Conservation (phyloP, 2,113 vertebrate species). For the Hypanus sabinus region DNA sequence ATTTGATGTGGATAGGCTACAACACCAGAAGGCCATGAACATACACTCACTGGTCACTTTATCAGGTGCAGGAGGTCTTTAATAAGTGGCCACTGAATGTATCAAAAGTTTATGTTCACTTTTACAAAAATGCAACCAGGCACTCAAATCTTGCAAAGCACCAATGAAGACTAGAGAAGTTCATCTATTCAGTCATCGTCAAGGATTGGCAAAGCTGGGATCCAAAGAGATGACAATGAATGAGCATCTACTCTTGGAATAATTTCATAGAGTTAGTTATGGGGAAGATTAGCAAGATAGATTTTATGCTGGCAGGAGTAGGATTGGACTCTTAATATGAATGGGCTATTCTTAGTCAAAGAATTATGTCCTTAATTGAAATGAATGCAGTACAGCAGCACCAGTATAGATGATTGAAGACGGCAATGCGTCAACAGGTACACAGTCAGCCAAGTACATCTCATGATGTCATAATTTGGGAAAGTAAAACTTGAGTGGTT, state of each 20-base stretch:
- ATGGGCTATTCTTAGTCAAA: neutral
- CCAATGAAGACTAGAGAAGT: too few species aligned
- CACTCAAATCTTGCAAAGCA: too few species aligned
- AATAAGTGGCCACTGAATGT: too few species aligned
- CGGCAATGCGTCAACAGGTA: neutral
- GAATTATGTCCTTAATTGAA: neutral
- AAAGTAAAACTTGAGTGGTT: neutral
- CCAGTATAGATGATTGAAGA: neutral
- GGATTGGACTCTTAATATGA: neutral
- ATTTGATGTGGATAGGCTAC: too few species aligned
- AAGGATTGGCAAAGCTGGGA: too few species aligned
- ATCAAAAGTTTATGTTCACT: too few species aligned
- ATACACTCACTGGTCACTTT: too few species aligned
- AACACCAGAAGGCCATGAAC: too few species aligned
- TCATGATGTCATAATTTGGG: neutral
- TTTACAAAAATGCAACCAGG: too few species aligned
- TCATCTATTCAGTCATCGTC: too few species aligned
- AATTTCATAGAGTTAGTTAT: neutral
- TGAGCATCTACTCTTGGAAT: neutral
- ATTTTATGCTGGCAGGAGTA: neutral
- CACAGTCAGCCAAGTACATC: neutral
- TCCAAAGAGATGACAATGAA: neutral
- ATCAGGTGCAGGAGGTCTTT: too few species aligned
- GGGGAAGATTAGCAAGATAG: neutral
- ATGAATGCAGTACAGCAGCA: neutral